These are phyloP conservation scores for Enteromius fasciolatus DNA, from an alignment of 2,797 vertebrate species.

Conservation along the genomic window DNA sequence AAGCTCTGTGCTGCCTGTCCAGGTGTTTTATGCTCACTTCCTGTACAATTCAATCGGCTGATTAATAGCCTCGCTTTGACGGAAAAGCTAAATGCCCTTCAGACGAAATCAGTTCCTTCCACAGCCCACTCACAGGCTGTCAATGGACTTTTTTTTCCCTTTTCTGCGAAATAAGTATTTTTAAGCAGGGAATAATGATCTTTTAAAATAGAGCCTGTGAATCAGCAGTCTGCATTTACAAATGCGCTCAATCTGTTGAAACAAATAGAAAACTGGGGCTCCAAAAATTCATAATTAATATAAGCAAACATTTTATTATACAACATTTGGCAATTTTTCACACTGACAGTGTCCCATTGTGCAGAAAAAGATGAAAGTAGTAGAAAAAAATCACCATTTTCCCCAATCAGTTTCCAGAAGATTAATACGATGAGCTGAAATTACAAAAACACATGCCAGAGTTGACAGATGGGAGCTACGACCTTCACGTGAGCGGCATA, in stretches of 20 bases:
- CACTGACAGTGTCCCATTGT: conserved; percentile 17
- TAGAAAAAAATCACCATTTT: conserved; percentile 14
- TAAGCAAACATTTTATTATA: conserved; percentile 36
- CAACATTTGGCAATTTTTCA: conserved; percentile 21
- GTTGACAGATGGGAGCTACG: conserved; percentile 31
- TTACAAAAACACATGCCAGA: conserved; percentile 37
- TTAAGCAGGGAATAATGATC: not conserved
- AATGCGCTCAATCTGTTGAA: not conserved
- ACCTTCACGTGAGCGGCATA: conserved; percentile 31
- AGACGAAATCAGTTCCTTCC: conserved; percentile 61
- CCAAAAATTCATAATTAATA: not conserved
- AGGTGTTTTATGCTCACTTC: conserved; percentile 74
- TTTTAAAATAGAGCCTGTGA: conserved; percentile 24
- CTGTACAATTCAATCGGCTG: conserved; percentile 70
- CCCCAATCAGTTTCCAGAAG: conserved; percentile 26
- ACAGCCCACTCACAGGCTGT: conserved; percentile 59
- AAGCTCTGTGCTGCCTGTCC: conserved; percentile 62
- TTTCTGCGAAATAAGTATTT: conserved; percentile 43
- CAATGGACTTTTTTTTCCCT: conserved; percentile 44
- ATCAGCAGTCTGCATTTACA: conserved; percentile 3
- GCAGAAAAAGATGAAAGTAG: conserved; percentile 10
- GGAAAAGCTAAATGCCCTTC: conserved; percentile 59
- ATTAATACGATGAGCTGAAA: conserved; percentile 13
- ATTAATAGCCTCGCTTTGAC: conserved; percentile 71
- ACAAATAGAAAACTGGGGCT: not conserved